A percentile compares a stretch with the other conserved stretches of the same genome.
Conservation (phyloP, 2,113 vertebrate genomes). For the Eonycteris spelaea region DNA sequence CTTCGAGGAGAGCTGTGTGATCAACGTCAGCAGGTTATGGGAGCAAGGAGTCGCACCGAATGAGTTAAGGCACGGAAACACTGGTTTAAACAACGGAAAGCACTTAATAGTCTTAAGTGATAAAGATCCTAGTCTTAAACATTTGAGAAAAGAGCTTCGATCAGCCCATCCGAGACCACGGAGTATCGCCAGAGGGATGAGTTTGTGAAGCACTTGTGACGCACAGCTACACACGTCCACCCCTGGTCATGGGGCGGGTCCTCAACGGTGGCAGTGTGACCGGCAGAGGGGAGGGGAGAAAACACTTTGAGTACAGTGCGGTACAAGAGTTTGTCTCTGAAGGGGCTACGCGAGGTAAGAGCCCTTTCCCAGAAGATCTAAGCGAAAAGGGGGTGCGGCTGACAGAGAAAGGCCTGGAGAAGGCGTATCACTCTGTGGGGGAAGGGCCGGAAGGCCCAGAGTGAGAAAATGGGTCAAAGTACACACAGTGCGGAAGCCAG, state of each 20-base stretch:
- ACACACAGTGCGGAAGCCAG: neutral
- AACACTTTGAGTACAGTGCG: fast-evolving
- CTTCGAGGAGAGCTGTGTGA: no score
- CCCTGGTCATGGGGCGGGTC: fast-evolving
- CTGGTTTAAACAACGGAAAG: neutral
- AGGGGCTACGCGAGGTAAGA: neutral
- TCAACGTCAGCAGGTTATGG: no score
- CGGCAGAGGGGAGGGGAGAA: fast-evolving
- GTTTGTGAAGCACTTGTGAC: no score
- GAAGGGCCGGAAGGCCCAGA: neutral
- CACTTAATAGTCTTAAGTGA: neutral
- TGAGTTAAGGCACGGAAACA: neutral
- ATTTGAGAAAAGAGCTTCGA: neutral
- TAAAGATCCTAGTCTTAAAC: neutral
- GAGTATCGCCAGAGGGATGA: neutral
- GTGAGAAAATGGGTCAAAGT: neutral
- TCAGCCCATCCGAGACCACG: neutral
- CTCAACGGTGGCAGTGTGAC: fast-evolving
- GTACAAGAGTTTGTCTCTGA: neutral
- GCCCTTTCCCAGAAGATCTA: neutral
- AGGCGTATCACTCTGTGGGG: neutral
- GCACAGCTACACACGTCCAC: neutral
- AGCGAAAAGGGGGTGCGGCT: neutral
- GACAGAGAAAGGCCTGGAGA: neutral
- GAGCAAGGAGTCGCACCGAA: no score